Evolutionary conservation across 2,113 vertebrate genomes (phyloP), one percentile per base, ranked within the genome.

Genomic region (Himantopus leucocephalus): DNA sequence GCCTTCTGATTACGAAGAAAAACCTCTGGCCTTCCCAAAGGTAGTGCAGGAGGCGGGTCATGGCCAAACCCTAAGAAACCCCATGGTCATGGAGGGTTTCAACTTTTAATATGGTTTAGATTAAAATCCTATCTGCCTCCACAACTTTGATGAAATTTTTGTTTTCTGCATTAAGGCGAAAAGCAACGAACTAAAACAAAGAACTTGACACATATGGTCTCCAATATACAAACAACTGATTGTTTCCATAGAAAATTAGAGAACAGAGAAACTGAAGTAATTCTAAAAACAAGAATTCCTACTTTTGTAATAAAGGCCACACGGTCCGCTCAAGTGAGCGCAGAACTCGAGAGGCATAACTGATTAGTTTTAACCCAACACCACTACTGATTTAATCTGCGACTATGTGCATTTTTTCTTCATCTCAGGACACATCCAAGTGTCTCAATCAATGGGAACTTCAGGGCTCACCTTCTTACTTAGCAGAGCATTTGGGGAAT

Each of bases 261-360:
- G 86, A 77, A 84, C 66, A 86, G 72, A 75, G 66, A 85, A 90
- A 90, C 81, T 58, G 87, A 92, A 97, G 45, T 85, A 81, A 89
- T 41, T 53, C 37, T 43, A 20, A 74, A 94, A 90, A 94, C 89
- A 89, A 27, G 27, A 93, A 88, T 82, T 67, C 70, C 80, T 87
- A 73, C 43, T 91, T 94, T 87, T 94, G 35, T 94, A 97, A 95
- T 92, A 87, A 78, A 94, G 92, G 76, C 83, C 92, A 91, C 62
- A 53, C 70, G 83, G 63, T 53, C 73, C 0, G 0, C 35, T 64
- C 34, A 59, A 86, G 53, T 4, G 21, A 92, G 59, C 0, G 0
- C 35, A 64, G 60, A 78, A 58, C 23, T 8, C 21, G 68, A 72
- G 68, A 70, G 35, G 58, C 66, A 60, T 13, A 88, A 68, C 58